phyloP scores from a whole-genome alignment of 2,113 vertebrate species.

The Baryphthengus martii region DNA sequence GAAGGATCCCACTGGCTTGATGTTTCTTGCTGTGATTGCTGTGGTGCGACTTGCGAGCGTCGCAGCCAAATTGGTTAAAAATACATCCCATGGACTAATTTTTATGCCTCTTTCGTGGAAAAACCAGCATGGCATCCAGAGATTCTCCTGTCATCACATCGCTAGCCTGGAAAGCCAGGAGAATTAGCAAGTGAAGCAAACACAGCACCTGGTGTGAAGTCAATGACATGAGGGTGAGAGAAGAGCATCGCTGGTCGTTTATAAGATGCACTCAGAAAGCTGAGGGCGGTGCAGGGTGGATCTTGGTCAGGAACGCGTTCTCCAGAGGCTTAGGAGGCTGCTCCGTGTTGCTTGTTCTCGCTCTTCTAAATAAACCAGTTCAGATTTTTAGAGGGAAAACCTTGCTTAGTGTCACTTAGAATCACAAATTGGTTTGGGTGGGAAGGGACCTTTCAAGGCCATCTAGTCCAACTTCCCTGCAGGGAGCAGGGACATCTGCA shows the following conservation, averaged over 20 bases:
- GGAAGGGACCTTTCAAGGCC: neutral
- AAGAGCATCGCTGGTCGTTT: neutral
- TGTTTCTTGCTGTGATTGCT: accelerated
- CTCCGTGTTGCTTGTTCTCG: neutral
- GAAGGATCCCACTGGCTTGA: no score
- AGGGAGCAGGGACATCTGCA: neutral
- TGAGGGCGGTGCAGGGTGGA: neutral
- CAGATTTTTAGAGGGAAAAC: neutral
- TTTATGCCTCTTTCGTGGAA: neutral
- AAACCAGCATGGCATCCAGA: neutral
- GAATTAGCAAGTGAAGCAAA: neutral
- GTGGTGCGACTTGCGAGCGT: neutral
- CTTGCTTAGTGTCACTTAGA: neutral
- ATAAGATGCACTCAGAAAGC: neutral
- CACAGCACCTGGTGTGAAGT: neutral
- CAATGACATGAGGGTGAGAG: neutral
- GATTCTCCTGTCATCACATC: neutral
- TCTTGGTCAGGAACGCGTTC: accelerated
- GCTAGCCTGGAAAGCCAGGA: neutral
- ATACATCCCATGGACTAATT: neutral
- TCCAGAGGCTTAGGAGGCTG: neutral
- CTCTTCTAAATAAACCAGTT: neutral
- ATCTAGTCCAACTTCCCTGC: neutral
- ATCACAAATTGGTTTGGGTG: neutral
- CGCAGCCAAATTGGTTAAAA: neutral